Base-by-base conservation (phyloP, 2,888 invertebrate genomes). In the Eugnorisma glareosa region DNA sequence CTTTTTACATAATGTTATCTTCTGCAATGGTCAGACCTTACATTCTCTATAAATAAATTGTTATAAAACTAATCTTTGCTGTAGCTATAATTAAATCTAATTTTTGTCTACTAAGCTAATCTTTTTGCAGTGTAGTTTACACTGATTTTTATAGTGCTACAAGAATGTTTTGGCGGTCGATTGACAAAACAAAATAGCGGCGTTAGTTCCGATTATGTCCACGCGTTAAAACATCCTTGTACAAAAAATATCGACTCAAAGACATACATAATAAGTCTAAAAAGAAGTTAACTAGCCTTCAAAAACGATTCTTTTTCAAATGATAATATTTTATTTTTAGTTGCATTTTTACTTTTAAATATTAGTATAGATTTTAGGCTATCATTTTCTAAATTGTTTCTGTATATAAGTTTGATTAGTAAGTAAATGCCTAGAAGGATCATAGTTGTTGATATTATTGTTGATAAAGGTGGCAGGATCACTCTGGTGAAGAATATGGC, bases 401-500 rank as follows among this genome's bases (percentile, higher is more conserved):
- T 83, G 67, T 92, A 92, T 63, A 95, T 86, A 80, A 93, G 92
- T 92, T 93, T 95, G 0, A 90, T 82, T 51, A 96, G 75, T 67
- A 96, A 86, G 71, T 91, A 95, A 28, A 93, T 89, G 3, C 95
- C 95, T 48, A 94, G 31, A 0, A 96, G 64, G 15, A 94, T 59
- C 66, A 90, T 90, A 10, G 88, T 21, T 7, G 88, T 89, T 35
- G 94, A 89, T 43, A 94, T 75, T 2, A 93, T 61, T 45, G 91
- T 91, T 28, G 97, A 97, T 1, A 96, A 75, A 1, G 95, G 95
- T 21, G 97, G 97, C 64, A 97, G 79, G 4, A 97, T 84, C 0
- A 96, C 96, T 0, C 96, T 94, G 70, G 95, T 95, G 84, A 97
- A 96, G 87, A 96, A 96, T 61, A 97, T 93, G 8, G 97, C 92